Percentiles rank a stretch among this genome's conserved stretches.
Conservation (phyloP, 2,113 vertebrate genomes). For the human (Homo sapiens) region GRCh38 chr5:90016001-90016500, state of each 20-base stretch:
- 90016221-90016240: conserved; percentile 6
- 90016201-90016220: conserved; percentile 13
- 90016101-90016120: conserved; percentile 48
- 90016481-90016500: conserved; percentile 76
- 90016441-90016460: conserved; percentile 78
- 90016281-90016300: conserved; percentile 74
- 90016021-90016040: conserved; percentile 28
- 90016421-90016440: conserved; percentile 76
- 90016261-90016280: conserved; percentile 76
- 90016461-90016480: conserved; percentile 78
- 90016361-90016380: conserved; percentile 47
- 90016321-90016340: conserved; percentile 80
- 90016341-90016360: conserved; percentile 75
- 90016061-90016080: conserved; percentile 27
- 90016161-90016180: conserved; percentile 42
- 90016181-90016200: neutral
- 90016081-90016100: conserved; percentile 4
- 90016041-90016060: conserved; percentile 47
- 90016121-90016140: neutral
- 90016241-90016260: conserved; percentile 61
- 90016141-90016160: neutral
- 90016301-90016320: conserved; percentile 74
- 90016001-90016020: conserved; percentile 51
- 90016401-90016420: conserved; percentile 76
- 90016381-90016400: neutral